These are phyloP conservation scores for Parnassius apollo DNA, from an alignment of 2,888 invertebrate species.

Conservation along the genomic window DNA sequence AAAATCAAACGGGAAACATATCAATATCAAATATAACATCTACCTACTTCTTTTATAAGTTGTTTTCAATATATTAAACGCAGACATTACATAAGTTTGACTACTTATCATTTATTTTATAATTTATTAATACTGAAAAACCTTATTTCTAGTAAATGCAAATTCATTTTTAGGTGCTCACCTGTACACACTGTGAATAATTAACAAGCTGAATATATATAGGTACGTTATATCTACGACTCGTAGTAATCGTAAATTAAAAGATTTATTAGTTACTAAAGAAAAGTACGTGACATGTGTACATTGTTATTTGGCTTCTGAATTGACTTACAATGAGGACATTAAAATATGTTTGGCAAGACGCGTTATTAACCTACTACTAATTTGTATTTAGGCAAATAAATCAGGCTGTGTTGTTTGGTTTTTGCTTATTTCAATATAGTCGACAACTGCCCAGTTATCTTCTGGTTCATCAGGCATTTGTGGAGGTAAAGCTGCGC, in stretches of 20 bases:
- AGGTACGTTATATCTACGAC: slow-evolving; percentile 14
- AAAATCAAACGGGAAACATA: too few species aligned
- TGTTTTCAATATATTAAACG: too few species aligned
- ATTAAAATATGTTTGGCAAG: slow-evolving; percentile 25
- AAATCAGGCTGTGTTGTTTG: neutral
- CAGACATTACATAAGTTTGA: too few species aligned
- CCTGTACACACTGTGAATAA: neutral
- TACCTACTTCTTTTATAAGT: too few species aligned
- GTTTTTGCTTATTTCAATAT: slow-evolving; percentile 74
- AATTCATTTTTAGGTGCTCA: slow-evolving; percentile 2
- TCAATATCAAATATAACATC: too few species aligned
- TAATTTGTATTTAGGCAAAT: neutral
- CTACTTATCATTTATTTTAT: slow-evolving; percentile 7
- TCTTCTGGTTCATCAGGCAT: slow-evolving; percentile 76
- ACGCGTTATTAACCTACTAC: slow-evolving; percentile 1
- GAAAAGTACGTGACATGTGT: slow-evolving; percentile 23
- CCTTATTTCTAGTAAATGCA: slow-evolving; percentile 26
- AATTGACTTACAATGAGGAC: slow-evolving; percentile 12
- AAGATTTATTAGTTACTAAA: slow-evolving; percentile 24
- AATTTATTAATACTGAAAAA: slow-evolving; percentile 22
- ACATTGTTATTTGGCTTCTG: slow-evolving; percentile 2
- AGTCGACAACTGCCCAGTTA: slow-evolving; percentile 86
- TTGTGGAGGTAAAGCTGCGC: slow-evolving; percentile 76
- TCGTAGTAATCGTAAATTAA: slow-evolving; percentile 23
- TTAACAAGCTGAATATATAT: slow-evolving; percentile 10